Percentiles rank a stretch among this genome's conserved stretches.
Conservation (phyloP, 2,113 vertebrate species). For the Poeciliopsis turrubarensis region DNA sequence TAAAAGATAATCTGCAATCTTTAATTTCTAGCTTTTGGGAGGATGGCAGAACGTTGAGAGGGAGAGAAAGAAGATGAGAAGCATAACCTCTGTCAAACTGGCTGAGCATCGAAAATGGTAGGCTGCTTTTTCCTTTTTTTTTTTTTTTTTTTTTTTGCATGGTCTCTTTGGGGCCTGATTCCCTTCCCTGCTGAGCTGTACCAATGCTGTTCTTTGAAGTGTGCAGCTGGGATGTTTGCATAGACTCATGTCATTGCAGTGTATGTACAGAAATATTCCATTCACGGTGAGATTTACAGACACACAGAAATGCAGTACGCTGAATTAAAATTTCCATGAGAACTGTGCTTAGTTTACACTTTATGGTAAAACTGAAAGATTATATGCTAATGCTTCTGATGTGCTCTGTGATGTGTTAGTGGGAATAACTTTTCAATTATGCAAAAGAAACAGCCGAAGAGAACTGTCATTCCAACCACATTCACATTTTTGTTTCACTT, state of each 20-base stretch:
- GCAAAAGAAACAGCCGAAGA: background rate
- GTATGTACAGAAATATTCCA: conserved; percentile 27
- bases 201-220: conserved; percentile 67
- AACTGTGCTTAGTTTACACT: background rate
- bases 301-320: background rate
- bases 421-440: background rate
- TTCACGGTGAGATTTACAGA: conserved; percentile 8
- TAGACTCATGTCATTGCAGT: conserved; percentile 20
- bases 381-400: background rate
- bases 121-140: conserved; percentile 39
- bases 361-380: background rate
- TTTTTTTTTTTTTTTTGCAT: conserved; percentile 35
- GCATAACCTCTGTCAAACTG: conserved; percentile 43
- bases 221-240: conserved; percentile 33
- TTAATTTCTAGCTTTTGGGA: conserved; percentile 49
- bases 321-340: background rate
- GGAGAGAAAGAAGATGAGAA: conserved; percentile 10
- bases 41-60: background rate
- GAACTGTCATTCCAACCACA: background rate
- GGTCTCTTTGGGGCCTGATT: conserved; percentile 50
- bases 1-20: conserved; percentile 57
- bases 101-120: conserved; percentile 40
- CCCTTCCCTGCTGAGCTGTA: conserved; percentile 53
- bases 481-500: conserved; percentile 1
- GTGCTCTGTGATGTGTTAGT: background rate